phyloP scores from a whole-genome alignment of 2,888 invertebrate genomes.

The Ceramica pisi region DNA sequence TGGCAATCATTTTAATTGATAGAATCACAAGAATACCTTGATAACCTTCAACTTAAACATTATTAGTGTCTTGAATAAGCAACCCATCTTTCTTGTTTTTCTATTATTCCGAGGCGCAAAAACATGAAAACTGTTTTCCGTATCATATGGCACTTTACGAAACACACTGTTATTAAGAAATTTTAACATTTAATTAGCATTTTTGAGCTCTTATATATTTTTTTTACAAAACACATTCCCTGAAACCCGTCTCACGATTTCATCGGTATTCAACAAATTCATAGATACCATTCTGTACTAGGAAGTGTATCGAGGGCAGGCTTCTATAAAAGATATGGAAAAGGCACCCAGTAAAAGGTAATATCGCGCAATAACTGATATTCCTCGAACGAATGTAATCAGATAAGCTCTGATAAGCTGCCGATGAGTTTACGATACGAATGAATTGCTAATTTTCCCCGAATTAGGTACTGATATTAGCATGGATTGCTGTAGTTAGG shows the following conservation, averaged over 20 bases:
- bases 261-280: neutral
- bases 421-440: conserved; percentile 22
- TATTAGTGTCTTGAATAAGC: neutral
- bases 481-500: conserved; percentile 12
- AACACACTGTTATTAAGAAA: neutral
- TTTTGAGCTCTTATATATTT: no score
- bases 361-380: conserved; percentile 37
- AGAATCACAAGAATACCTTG: neutral
- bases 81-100: neutral
- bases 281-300: neutral
- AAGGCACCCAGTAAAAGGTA: conserved; percentile 5
- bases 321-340: conserved; percentile 15
- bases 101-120: neutral
- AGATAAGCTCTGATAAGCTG: conserved; percentile 33
- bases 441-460: conserved; percentile 22
- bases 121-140: neutral
- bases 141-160: neutral
- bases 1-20: no score
- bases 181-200: neutral
- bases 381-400: conserved; percentile 25
- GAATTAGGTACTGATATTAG: conserved; percentile 23
- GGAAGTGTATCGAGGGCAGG: neutral
- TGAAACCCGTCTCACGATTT: neutral
- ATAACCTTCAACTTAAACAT: neutral
- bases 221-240: neutral